Evolutionary conservation across 2,113 vertebrate species (phyloP).

Genomic region (Fulmarus glacialis): DNA sequence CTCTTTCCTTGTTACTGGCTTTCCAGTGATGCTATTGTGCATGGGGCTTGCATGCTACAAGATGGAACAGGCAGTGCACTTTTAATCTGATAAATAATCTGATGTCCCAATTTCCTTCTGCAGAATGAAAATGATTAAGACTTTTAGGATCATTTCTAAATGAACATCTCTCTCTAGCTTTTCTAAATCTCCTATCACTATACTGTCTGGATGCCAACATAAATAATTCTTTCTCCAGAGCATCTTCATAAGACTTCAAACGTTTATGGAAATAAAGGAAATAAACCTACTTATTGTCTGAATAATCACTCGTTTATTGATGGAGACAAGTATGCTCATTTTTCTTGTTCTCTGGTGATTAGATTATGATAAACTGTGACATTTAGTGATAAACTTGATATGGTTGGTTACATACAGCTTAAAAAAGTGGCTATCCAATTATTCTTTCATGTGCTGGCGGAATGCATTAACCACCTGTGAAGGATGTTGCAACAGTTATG

Average conservation of each 20-base stretch:
- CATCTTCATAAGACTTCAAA: constrained; percentile 31
- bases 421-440: constrained; percentile 38
- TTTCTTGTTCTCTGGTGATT: constrained; percentile 53
- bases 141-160: not conserved
- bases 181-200: not conserved
- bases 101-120: not conserved
- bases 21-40: not conserved
- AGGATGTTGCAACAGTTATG: not conserved
- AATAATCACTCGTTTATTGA: constrained; percentile 61
- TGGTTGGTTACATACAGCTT: constrained; percentile 52
- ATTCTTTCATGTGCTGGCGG: constrained; percentile 1
- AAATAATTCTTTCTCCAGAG: constrained; percentile 41
- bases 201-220: constrained; percentile 14
- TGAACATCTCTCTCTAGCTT: not conserved
- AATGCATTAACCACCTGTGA: constrained; percentile 36
- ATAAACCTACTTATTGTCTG: constrained; percentile 64
- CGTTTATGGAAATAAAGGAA: constrained; percentile 56
- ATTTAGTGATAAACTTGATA: constrained; percentile 60
- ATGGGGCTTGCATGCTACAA: not conserved
- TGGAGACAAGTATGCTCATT: constrained; percentile 49
- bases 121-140: not conserved
- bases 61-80: not conserved
- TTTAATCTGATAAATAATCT: constrained; percentile 30
- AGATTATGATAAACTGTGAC: constrained; percentile 63
- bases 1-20: not conserved